Percentiles rank a stretch among this genome's conserved stretches.
phyloP scores from a whole-genome alignment of 2,888 invertebrate genomes.

The Holacanthella duospinosa region DNA sequence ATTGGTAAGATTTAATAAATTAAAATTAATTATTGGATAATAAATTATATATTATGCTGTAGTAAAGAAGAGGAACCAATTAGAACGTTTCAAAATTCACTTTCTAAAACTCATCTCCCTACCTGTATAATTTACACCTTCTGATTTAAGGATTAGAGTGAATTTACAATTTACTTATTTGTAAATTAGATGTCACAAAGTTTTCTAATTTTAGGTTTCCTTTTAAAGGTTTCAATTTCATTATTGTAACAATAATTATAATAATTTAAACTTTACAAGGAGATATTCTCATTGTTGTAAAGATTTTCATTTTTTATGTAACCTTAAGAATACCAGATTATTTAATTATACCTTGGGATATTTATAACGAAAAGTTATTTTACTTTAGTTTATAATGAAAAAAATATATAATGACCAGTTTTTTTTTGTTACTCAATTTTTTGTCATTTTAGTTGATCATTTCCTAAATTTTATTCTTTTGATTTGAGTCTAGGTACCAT shows the following conservation, averaged over 20 bases:
- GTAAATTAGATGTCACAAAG: too few relatives aligned
- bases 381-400: not conserved
- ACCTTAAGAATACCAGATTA: too few relatives aligned
- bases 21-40: not conserved
- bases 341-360: not conserved
- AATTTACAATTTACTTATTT: too few relatives aligned
- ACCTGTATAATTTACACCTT: not conserved
- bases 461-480: not conserved
- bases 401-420: not conserved
- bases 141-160: too few relatives aligned
- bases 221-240: too few relatives aligned
- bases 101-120: not conserved
- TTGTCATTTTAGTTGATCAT: slow-evolving; percentile 7
- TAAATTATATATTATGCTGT: too few relatives aligned
- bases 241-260: too few relatives aligned
- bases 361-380: too few relatives aligned
- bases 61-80: not conserved
- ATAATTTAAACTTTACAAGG: too few relatives aligned
- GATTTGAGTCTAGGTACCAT: slow-evolving; percentile 66
- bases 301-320: too few relatives aligned
- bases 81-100: not conserved
- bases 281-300: too few relatives aligned
- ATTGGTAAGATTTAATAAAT: slow-evolving; percentile 54
- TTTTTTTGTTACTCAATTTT: not conserved
- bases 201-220: too few relatives aligned